Conservation (phyloP, 2,888 invertebrate genomes). For the Schizotus pectinicornis region DNA sequence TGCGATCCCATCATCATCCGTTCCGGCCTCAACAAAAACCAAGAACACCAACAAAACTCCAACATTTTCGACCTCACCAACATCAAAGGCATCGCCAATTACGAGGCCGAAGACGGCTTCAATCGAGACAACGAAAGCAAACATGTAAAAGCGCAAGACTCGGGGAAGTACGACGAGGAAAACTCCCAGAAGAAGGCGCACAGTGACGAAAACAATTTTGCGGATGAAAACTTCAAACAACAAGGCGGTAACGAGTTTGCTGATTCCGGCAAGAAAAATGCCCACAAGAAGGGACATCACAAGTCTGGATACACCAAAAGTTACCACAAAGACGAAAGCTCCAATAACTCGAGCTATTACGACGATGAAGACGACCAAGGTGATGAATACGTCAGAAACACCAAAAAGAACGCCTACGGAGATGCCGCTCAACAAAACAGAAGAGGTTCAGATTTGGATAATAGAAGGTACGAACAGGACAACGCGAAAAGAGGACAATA, state of each 20-base stretch:
- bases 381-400: constrained; percentile 52
- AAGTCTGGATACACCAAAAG: constrained; percentile 73
- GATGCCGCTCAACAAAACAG: constrained; percentile 42
- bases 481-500: constrained; percentile 48
- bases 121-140: constrained; percentile 50
- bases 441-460: constrained; percentile 46
- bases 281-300: constrained; percentile 72
- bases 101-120: constrained; percentile 51
- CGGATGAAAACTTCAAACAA: constrained; percentile 49
- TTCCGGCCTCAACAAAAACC: constrained; percentile 35
- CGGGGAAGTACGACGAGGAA: constrained; percentile 48
- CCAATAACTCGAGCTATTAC: constrained; percentile 72
- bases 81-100: constrained; percentile 46
- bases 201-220: constrained; percentile 46
- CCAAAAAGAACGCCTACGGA: constrained; percentile 43
- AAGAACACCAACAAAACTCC: constrained; percentile 33
- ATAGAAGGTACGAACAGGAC: constrained; percentile 43
- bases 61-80: constrained; percentile 36
- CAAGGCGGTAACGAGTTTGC: constrained; percentile 45
- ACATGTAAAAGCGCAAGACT: constrained; percentile 45
- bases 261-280: constrained; percentile 50
- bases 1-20: constrained; percentile 36
- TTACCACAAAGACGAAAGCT: constrained; percentile 74
- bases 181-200: constrained; percentile 48
- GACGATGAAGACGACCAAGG: constrained; percentile 65